A percentile compares a stretch with the other conserved stretches of the same genome.
Evolutionary conservation across 2,113 vertebrate genomes (phyloP).

Genomic region (Mirza zaza): DNA sequence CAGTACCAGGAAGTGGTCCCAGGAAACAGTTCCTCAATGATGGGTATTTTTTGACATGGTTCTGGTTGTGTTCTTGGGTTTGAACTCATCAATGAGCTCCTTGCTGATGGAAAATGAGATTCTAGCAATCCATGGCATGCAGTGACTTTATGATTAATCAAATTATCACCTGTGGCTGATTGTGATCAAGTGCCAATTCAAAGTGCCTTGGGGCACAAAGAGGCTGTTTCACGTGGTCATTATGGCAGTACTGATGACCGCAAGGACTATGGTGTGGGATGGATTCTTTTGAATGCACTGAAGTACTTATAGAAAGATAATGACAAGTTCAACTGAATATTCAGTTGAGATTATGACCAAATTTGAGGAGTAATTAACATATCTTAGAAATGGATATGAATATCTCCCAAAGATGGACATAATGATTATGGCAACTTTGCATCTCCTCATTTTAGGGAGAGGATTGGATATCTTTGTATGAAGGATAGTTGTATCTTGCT

Average conservation of each 20-base stretch:
- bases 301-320: not conserved
- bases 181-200: not conserved
- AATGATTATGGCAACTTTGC: not conserved
- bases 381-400: not conserved
- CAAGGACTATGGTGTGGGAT: not conserved
- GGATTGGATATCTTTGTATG: not conserved
- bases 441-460: not conserved
- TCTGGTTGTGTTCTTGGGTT: not conserved
- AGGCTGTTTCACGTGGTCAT: not conserved
- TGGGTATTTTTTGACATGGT: not conserved
- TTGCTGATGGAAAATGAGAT: not conserved
- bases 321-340: not conserved
- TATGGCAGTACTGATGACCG: not conserved
- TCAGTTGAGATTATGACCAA: not conserved
- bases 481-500: not conserved
- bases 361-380: conserved; percentile 10
- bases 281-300: not conserved
- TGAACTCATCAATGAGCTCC: not conserved
- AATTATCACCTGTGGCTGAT: not conserved
- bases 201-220: not conserved
- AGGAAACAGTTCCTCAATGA: not conserved
- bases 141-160: not conserved
- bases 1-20: not conserved
- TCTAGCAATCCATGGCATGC: not conserved
- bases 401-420: not conserved